Base-by-base conservation (phyloP, 1,140 invertebrate genomes). In the Hesperophylax magnus region DNA sequence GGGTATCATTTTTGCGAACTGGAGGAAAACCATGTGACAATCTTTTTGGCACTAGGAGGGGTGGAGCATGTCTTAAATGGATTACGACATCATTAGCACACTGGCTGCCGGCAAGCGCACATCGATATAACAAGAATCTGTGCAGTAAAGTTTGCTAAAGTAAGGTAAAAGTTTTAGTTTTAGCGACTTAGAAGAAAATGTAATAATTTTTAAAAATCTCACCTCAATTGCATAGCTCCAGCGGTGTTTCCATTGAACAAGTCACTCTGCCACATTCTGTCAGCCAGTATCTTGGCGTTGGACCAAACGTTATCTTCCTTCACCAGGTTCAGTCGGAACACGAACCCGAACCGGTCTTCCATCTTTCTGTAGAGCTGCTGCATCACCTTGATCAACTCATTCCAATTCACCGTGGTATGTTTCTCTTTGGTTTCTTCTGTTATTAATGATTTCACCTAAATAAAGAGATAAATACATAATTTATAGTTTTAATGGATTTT, bases 351-450 rank as follows among this genome's bases (percentile, higher is more conserved):
- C 11, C 76, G 31, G 24, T 22, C 20, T 9, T 79, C 79, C 22
- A 90, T 53, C 47, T 86, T 88, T 7, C 84, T 75, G 75, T 88
- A 89, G 0, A 90, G 69, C 8, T 85, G 77, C 58, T 88, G 88
- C 17, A 90, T 67, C 6, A 81, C 86, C 31, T 84, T 86, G 60
- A 89, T 89, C 3, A 90, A 81, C 76, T 84, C 79, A 0, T 86
- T 88, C 88, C 89, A 90, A 61, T 89, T 85, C 0, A 90, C 84
- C 14, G 83, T 81, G 11, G 8, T 2, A 22, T 77, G 63, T 69
- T 65, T 69, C n/a, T 24, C 71, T 39, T 75, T 75, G n/a, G 54
- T 56, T 6, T 18, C 5, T 14, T 75, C 34, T 3, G 39, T 75
- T 18, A 75, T 31, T 14, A 75, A 18, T 31, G 53, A 75, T n/a